phyloP scores from a whole-genome alignment of 2,797 vertebrate species.

The Cercopithecus petaurista region DNA sequence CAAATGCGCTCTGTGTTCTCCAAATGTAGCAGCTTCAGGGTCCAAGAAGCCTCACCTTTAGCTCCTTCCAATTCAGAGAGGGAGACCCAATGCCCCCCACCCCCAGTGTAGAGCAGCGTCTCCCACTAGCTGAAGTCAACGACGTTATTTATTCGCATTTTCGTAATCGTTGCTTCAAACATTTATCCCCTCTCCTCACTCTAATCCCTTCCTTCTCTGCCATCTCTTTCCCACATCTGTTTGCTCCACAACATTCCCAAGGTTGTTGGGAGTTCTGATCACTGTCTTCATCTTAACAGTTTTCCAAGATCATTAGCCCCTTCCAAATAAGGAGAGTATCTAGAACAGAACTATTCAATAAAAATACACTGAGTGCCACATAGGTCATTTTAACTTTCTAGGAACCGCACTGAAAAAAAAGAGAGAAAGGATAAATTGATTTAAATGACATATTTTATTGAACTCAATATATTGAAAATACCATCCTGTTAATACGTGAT shows the following conservation, averaged over 20 bases:
- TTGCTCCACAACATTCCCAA: neutral
- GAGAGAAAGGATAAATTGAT: neutral
- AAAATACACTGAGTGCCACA: neutral
- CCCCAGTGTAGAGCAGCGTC: rapidly evolving
- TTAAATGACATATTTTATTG: neutral
- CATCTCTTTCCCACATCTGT: neutral
- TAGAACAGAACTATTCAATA: neutral
- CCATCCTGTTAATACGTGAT: neutral
- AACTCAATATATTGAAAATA: neutral
- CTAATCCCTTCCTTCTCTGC: neutral
- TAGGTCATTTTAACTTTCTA: neutral
- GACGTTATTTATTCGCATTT: neutral
- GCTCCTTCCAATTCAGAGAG: neutral
- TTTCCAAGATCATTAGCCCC: neutral
- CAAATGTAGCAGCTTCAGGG: rapidly evolving
- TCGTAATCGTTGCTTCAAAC: neutral
- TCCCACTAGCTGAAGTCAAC: rapidly evolving
- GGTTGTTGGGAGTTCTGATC: neutral
- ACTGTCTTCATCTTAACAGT: neutral
- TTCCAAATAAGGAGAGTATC: neutral
- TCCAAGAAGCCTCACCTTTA: too few relatives aligned
- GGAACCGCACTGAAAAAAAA: neutral
- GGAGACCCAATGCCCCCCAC: neutral
- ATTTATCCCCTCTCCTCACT: rapidly evolving
- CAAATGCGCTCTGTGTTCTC: rapidly evolving